Evolutionary conservation across 2,888 invertebrate genomes (phyloP), one percentile per base, ranked within the genome.

Genomic region (Adineta ricciae): DNA sequence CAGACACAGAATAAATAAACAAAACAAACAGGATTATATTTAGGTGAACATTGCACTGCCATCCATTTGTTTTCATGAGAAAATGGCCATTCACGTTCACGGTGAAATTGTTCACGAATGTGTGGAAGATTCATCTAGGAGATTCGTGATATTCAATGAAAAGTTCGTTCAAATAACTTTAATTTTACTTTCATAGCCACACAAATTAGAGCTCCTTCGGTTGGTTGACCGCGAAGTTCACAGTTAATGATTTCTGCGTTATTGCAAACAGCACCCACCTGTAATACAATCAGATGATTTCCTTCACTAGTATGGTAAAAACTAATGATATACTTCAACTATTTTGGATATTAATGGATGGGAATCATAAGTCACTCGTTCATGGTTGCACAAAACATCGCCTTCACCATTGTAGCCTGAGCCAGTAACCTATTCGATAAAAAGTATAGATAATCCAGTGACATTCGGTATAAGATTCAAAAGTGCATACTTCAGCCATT

Each of bases 31-130:
- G 88, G 87, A 83, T 88, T 88, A 86, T 87, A 87, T 86, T 87
- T 95, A 1, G 94, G 93, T 24, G 93, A 93, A 90, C 95, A 96
- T 90, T 95, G 95, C 41, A 99, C 97, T 8, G 96, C 95, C 99
- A 99, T 99, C 93, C 96, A 95, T 91, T 98, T 99, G 87, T 96
- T 95, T 89, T 99, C 99, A 0, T 97, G 97, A 88, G 94, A 95
- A 91, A 99, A 99, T 0, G 99, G 98, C 92, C 95, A 95, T 90
- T 99, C 99, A 89, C 97, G 95, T 19, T 96, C 92, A 83, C 96
- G 72, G 41, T 49, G 36, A 64, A 83, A 85, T 56, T 82, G 83
- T 64, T 84, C 86, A 78, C 85, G 49, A 50, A 85, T 27, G n/a
- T 85, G 36, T 32, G 83, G 49, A 49, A 49, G 27, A 50, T 83